Conservation (phyloP, 2,888 invertebrate species). For the Napeogenes sylphis region DNA sequence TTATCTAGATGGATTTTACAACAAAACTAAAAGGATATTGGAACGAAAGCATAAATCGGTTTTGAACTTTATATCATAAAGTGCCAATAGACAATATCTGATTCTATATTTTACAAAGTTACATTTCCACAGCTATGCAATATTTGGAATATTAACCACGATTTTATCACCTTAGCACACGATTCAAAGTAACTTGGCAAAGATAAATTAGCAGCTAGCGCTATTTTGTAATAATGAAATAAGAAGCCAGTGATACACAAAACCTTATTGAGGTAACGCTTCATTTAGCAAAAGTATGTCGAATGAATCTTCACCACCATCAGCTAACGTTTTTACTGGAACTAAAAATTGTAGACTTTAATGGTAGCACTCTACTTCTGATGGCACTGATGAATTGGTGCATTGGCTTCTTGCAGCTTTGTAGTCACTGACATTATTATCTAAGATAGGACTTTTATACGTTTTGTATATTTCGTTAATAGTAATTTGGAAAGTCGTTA, state of each 20-base stretch:
- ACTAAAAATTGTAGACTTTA: constrained; percentile 39
- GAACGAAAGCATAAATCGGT: constrained; percentile 62
- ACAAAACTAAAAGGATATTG: constrained; percentile 45
- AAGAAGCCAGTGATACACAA: constrained; percentile 47
- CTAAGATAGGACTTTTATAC: not conserved
- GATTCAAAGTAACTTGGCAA: constrained; percentile 29
- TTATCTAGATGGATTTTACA: constrained; percentile 28
- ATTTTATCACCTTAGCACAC: constrained; percentile 28
- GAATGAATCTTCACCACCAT: constrained; percentile 66
- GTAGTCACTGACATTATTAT: constrained; percentile 17
- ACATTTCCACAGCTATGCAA: not conserved
- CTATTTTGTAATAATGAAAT: constrained; percentile 48
- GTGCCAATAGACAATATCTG: constrained; percentile 58
- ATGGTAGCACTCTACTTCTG: constrained; percentile 43
- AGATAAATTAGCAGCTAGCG: constrained; percentile 24
- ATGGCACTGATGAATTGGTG: constrained; percentile 46
- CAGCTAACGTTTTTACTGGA: constrained; percentile 54
- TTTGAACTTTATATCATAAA: constrained; percentile 49
- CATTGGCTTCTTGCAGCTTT: constrained; percentile 30
- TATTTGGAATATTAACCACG: not conserved
- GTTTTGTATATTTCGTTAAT: too few relatives aligned
- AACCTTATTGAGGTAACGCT: constrained; percentile 65
- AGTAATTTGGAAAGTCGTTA: not conserved
- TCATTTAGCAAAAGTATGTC: constrained; percentile 76
- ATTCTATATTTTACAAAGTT: constrained; percentile 36